Conservation (phyloP, 1,140 invertebrate species). For the Drosophila equinoxialis region DNA sequence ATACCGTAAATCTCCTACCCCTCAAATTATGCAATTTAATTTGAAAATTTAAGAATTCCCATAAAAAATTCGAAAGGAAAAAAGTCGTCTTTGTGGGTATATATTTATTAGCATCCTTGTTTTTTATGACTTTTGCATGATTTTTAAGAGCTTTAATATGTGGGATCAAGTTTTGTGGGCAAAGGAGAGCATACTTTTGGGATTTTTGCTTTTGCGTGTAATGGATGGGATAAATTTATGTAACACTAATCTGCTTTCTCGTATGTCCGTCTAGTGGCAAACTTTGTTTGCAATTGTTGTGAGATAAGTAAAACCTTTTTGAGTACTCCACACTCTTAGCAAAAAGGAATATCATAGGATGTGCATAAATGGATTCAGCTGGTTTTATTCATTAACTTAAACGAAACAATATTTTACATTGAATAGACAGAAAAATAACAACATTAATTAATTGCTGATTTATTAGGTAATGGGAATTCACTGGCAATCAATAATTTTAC, state of each 20-base stretch:
- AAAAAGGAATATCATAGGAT: no score
- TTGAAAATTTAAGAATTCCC: constrained; percentile 67
- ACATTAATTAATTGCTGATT: no score
- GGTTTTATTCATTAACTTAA: no score
- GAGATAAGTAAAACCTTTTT: neutral
- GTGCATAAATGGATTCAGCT: no score
- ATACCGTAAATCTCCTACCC: neutral
- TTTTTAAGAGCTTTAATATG: constrained; percentile 9
- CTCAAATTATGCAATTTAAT: constrained; percentile 61
- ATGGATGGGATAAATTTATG: constrained; percentile 1
- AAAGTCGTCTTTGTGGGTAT: constrained; percentile 37
- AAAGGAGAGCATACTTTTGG: constrained; percentile 4
- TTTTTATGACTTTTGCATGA: constrained; percentile 36
- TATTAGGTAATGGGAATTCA: no score
- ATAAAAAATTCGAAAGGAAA: constrained; percentile 46
- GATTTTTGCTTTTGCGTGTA: neutral
- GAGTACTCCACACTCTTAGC: no score
- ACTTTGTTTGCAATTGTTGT: neutral
- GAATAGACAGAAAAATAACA: no score
- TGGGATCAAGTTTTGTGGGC: constrained; percentile 3
- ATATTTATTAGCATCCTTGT: constrained; percentile 58
- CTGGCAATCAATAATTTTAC: no score
- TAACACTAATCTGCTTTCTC: neutral
- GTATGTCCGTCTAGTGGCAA: neutral
- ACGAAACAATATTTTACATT: no score